Evolutionary conservation across 2,113 vertebrate genomes (phyloP).

Genomic region (Halcyon malimbica): DNA sequence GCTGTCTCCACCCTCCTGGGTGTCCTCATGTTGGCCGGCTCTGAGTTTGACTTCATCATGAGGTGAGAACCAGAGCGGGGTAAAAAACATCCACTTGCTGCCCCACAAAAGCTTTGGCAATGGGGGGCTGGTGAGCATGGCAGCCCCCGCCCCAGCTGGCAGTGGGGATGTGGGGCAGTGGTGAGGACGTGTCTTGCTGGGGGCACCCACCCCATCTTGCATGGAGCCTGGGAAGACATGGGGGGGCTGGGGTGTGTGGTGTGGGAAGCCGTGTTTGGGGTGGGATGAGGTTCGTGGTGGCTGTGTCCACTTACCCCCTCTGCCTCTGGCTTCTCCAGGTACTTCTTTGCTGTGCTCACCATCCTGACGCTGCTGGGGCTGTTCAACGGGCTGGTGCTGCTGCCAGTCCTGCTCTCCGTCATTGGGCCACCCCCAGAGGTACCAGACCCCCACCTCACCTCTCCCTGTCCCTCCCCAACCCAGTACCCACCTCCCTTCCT

Average conservation of each 20-base stretch:
- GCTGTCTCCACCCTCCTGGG: conserved; percentile 82
- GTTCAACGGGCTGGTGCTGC: conserved; percentile 92
- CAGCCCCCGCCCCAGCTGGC: not conserved
- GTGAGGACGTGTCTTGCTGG: not conserved
- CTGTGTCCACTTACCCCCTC: not conserved
- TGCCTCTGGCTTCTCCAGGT: conserved; percentile 69
- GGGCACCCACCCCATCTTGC: not conserved
- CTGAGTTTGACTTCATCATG: conserved; percentile 84
- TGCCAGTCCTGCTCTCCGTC: conserved; percentile 93
- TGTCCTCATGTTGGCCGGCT: conserved; percentile 81
- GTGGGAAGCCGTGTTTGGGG: not conserved
- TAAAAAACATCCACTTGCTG: not conserved
- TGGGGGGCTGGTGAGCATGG: not conserved
- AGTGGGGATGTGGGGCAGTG: not conserved
- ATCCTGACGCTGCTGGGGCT: conserved; percentile 92
- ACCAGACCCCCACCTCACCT: not conserved
- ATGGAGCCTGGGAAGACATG: not conserved
- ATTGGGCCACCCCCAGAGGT: conserved; percentile 93
- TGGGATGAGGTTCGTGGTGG: not conserved
- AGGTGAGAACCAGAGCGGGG: conserved; percentile 51
- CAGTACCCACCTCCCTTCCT: not conserved
- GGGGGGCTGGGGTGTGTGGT: not conserved
- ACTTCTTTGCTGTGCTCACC: conserved; percentile 94
- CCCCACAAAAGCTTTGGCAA: not conserved
- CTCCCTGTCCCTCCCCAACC: not conserved